A percentile compares a stretch with the other conserved stretches of the same genome.
Conservation (phyloP, 2,797 vertebrate genomes). For the Danio aesculapii region DNA sequence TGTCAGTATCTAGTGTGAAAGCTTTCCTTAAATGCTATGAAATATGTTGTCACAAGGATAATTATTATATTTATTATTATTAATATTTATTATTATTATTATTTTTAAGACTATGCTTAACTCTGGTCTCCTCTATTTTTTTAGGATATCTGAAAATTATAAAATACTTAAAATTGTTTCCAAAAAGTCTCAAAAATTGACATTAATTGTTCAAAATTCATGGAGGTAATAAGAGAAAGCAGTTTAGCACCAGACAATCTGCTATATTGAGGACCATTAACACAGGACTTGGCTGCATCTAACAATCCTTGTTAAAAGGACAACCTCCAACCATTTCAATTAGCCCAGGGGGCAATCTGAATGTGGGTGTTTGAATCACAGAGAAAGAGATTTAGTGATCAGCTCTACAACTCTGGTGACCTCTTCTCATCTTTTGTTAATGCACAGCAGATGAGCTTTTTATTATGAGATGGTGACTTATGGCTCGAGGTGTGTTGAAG, state of each 20-base stretch:
- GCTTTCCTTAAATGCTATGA: too few species aligned
- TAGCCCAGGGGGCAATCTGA: slow-evolving; percentile 68
- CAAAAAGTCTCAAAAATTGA: slow-evolving; percentile 25
- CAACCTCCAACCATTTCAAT: slow-evolving; percentile 75
- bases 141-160: not conserved
- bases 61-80: too few species aligned
- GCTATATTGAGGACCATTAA: slow-evolving; percentile 76
- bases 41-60: too few species aligned
- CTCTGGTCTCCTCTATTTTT: not conserved
- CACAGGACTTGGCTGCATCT: slow-evolving; percentile 68
- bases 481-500: slow-evolving; percentile 38
- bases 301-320: slow-evolving; percentile 73
- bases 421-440: slow-evolving; percentile 80
- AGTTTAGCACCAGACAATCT: slow-evolving; percentile 74
- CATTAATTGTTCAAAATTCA: slow-evolving; percentile 58
- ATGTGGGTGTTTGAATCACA: slow-evolving; percentile 60
- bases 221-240: slow-evolving; percentile 70
- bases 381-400: slow-evolving; percentile 80
- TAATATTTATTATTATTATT: too few species aligned
- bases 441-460: slow-evolving; percentile 72
- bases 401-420: slow-evolving; percentile 80
- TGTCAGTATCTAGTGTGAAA: too few species aligned
- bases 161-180: not conserved
- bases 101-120: too few species aligned
- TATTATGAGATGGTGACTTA: slow-evolving; percentile 65